These are phyloP conservation scores for Notothenia rossii DNA, from an alignment of 2,113 vertebrate species.

Conservation along the genomic window DNA sequence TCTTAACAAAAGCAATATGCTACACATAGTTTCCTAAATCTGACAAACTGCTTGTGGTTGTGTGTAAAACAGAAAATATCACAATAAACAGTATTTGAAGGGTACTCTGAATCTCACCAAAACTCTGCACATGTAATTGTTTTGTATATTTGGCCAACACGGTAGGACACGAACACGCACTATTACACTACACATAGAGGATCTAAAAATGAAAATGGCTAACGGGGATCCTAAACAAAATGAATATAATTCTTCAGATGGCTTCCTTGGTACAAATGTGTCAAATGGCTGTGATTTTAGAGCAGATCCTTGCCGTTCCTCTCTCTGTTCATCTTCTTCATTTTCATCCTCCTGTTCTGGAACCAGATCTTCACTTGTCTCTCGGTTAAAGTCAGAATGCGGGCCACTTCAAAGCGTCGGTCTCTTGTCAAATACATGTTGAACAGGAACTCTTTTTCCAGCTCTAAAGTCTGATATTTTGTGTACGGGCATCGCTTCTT, in stretches of 20 bases:
- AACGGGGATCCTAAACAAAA: conserved; percentile 40
- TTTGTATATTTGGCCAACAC: conserved; percentile 11
- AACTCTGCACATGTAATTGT: conserved; percentile 3
- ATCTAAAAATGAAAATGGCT: conserved; percentile 25
- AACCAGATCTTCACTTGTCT: conserved; percentile 99
- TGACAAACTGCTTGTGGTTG: neutral
- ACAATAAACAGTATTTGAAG: conserved; percentile 4
- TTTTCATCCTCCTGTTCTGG: conserved; percentile 99
- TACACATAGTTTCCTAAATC: conserved; percentile 33
- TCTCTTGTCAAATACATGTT: conserved; percentile 99
- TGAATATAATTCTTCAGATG: conserved; percentile 39
- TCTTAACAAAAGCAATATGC: conserved; percentile 34
- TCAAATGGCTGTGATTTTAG: conserved; percentile 41
- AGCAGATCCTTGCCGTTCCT: conserved; percentile 90
- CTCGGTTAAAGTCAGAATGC: conserved; percentile 97
- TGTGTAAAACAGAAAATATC: neutral
- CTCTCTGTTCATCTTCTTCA: conserved; percentile 99
- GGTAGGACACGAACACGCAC: conserved; percentile 7
- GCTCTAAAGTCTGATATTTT: conserved; percentile 98
- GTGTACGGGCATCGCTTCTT: conserved; percentile 99
- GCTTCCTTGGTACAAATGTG: conserved; percentile 39
- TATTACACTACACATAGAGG: neutral
- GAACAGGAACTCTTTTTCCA: conserved; percentile 99
- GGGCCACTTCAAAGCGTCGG: conserved; percentile 96
- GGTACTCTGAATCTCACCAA: conserved; percentile 7